Evolutionary conservation across 2,797 vertebrate species (phyloP), one percentile per base, ranked within the genome.

Genomic region (Anguilla obscura): DNA sequence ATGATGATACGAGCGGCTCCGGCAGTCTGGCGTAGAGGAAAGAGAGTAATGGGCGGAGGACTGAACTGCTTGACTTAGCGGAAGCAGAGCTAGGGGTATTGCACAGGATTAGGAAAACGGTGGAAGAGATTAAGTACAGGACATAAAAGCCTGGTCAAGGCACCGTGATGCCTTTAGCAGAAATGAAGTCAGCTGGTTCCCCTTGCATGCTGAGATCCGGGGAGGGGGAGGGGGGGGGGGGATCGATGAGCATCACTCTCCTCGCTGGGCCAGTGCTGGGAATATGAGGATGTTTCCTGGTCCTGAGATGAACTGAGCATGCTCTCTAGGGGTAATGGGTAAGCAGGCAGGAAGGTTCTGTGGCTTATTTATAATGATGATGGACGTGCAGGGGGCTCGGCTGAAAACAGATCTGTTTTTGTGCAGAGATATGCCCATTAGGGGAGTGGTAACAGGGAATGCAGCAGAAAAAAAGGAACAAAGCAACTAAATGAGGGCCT

Each of bases 191-290:
- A 16, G 74, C 36, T 18, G 74, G 79, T 24, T 50, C 24, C 45
- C 8, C 79, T 45, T n/a, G 40, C 71, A 33, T 36, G 33, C 71
- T 50, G 18, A 24, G 27, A 21, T 10, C 8, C 7, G 18, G 45
- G 2, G 36, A 3, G 36, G 36, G 36, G 36, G 2, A 3, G 36
- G 36, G 36, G 36, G 36, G 36, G 36, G 36, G 79, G 6, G 79
- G 79, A 82, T 82, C 79, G 79, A 82, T 82, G 40, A 50, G 45
- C 79, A 82, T 82, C 79, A 50, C 6, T 82, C 24, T 82, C 79
- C 36, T 80, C 76, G 18, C 16, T 82, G 79, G 40, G 18, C 45
- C 45, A 50, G 79, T 48, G 79, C 79, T 82, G 79, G 79, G 79
- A 82, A 82, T 82, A 50, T 82, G 79, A 82, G 79, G 79, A 82